Percentiles rank a stretch among this genome's conserved stretches.
Evolutionary conservation across 2,797 vertebrate species (phyloP).

Genomic region (Propithecus perrieri): DNA sequence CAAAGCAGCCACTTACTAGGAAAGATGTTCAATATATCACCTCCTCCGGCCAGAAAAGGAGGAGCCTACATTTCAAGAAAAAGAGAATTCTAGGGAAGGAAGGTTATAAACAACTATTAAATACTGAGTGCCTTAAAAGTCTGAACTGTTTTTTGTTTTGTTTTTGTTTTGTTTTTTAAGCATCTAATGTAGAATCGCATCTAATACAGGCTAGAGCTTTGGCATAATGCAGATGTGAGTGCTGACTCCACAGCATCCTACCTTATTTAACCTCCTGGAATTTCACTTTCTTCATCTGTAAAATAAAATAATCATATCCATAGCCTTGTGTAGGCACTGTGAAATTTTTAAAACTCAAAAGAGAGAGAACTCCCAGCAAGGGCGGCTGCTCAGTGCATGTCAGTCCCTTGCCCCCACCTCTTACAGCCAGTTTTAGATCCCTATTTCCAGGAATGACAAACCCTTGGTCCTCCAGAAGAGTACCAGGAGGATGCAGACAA

Average conservation of each 20-base stretch:
- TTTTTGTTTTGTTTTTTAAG: neutral
- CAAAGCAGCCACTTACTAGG: neutral
- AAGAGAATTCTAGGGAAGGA: neutral
- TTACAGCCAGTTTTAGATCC: neutral
- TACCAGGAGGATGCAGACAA: neutral
- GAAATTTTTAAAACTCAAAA: neutral
- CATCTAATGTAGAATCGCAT: neutral
- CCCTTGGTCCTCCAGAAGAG: neutral
- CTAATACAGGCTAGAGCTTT: neutral
- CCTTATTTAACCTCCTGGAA: neutral
- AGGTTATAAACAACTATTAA: neutral
- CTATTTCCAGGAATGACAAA: neutral
- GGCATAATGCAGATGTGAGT: neutral
- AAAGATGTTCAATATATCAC: neutral
- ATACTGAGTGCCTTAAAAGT: no score
- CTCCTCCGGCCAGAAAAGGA: neutral
- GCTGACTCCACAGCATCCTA: neutral
- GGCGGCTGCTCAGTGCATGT: neutral
- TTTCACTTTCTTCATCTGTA: neutral
- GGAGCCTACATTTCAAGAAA: neutral
- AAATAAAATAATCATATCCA: neutral
- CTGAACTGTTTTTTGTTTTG: neutral
- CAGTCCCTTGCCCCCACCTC: neutral
- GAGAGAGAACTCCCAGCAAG: neutral
- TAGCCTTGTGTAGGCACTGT: neutral